A percentile compares a stretch with the other conserved stretches of the same genome.
Evolutionary conservation across 64 coral and sea anemone species (phyloP).

Genomic region (Hydrozoanthus tunicans): DNA sequence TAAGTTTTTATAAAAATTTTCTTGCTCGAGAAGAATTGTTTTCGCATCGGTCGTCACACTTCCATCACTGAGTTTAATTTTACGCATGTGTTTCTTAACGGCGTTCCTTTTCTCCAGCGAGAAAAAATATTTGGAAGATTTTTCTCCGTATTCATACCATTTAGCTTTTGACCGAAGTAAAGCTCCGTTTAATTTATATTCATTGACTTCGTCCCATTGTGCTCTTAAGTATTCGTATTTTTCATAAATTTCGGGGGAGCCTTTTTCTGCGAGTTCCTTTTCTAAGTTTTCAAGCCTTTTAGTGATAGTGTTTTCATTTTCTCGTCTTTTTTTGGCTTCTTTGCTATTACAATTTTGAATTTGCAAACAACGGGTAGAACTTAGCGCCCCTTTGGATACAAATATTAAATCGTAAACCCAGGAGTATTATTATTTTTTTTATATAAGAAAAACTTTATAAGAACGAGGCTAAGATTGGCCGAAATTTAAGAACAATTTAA

Average conservation of each 20-base stretch:
- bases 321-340: too few relatives aligned
- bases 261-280: constrained; percentile 23
- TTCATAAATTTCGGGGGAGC: constrained; percentile 18
- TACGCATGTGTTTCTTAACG: constrained; percentile 38
- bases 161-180: constrained; percentile 24
- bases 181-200: constrained; percentile 33
- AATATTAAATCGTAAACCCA: too few relatives aligned
- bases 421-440: too few relatives aligned
- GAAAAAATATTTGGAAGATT: constrained; percentile 57
- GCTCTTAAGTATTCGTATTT: not conserved
- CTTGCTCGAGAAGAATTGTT: constrained; percentile 14
- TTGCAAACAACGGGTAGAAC: too few relatives aligned
- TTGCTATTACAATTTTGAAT: too few relatives aligned
- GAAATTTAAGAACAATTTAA: too few relatives aligned
- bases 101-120: constrained; percentile 53
- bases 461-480: too few relatives aligned
- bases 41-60: not conserved
- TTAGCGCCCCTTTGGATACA: too few relatives aligned
- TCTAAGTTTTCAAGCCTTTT: constrained; percentile 19
- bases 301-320: not conserved
- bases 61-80: not conserved
- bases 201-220: constrained; percentile 12
- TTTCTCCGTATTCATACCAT: constrained; percentile 42
- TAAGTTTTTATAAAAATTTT: constrained; percentile 30
- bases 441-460: too few relatives aligned